Percentiles rank a stretch among this genome's conserved stretches.
These are phyloP conservation scores for Chironomus riparius DNA, from an alignment of 2,888 invertebrate species.

Conservation along the genomic window DNA sequence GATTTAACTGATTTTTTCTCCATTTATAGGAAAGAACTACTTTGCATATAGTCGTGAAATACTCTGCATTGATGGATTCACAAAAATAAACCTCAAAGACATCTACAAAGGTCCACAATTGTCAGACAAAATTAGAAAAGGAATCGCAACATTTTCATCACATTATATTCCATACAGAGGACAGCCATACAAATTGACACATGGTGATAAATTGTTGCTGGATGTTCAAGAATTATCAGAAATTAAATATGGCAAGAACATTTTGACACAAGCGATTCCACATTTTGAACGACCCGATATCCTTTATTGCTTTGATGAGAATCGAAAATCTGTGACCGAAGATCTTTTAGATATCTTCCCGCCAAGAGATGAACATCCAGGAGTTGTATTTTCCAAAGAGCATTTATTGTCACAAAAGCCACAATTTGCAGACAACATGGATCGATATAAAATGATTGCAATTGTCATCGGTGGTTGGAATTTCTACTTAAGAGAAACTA, in stretches of 20 bases:
- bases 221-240: constrained; percentile 47
- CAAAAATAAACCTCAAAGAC: constrained; percentile 37
- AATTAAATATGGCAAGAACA: constrained; percentile 45
- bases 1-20: no score
- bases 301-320: constrained; percentile 49
- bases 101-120: constrained; percentile 50
- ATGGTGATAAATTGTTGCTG: constrained; percentile 50
- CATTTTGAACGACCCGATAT: constrained; percentile 58
- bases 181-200: constrained; percentile 45
- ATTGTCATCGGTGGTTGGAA: constrained; percentile 55
- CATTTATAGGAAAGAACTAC: constrained; percentile 27
- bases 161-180: constrained; percentile 50
- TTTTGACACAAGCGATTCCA: constrained; percentile 53
- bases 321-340: constrained; percentile 44
- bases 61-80: constrained; percentile 52
- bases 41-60: constrained; percentile 48
- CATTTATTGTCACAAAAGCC: constrained; percentile 30
- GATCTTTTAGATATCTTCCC: constrained; percentile 45
- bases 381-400: constrained; percentile 33
- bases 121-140: constrained; percentile 41
- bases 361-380: constrained; percentile 42
- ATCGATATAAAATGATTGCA: constrained; percentile 45
- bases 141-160: constrained; percentile 51
- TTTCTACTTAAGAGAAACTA: constrained; percentile 46
- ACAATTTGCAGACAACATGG: constrained; percentile 31